Percentiles rank a stretch among this genome's conserved stretches.
Conservation (phyloP, 2,888 invertebrate genomes). For the Eurytoma californica region DNA sequence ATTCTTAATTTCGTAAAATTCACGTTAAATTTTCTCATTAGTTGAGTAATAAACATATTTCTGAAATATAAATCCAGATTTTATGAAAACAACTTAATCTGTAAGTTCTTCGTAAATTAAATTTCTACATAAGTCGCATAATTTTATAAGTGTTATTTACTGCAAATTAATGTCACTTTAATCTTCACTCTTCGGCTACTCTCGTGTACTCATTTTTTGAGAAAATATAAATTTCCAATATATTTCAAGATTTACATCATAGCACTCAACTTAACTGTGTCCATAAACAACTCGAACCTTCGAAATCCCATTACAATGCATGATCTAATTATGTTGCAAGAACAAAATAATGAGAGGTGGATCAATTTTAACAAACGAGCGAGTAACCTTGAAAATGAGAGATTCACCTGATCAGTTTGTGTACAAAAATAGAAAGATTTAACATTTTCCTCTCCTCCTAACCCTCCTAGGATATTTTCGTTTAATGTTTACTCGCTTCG, state of each 20-base stretch:
- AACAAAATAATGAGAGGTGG: too few relatives aligned
- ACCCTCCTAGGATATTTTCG: not conserved
- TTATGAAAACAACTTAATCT: slow-evolving; percentile 7
- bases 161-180: slow-evolving; percentile 8
- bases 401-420: too few relatives aligned
- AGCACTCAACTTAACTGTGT: too few relatives aligned
- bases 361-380: too few relatives aligned
- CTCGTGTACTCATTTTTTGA: not conserved
- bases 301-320: not conserved
- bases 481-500: not conserved
- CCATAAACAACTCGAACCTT: too few relatives aligned
- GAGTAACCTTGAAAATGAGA: too few relatives aligned
- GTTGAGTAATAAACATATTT: slow-evolving; percentile 20
- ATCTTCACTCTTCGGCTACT: slow-evolving; percentile 11
- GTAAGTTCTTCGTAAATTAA: slow-evolving; percentile 14
- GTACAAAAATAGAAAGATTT: too few relatives aligned
- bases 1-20: not conserved
- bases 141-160: not conserved
- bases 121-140: not conserved
- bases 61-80: not conserved
- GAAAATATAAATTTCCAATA: not conserved
- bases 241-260: too few relatives aligned
- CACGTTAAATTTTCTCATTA: too few relatives aligned
- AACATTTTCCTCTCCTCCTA: too few relatives aligned
- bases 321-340: too few relatives aligned